Evolutionary conservation across 1,140 invertebrate species (phyloP).

Genomic region (Meloidogyne chitwoodi): DNA sequence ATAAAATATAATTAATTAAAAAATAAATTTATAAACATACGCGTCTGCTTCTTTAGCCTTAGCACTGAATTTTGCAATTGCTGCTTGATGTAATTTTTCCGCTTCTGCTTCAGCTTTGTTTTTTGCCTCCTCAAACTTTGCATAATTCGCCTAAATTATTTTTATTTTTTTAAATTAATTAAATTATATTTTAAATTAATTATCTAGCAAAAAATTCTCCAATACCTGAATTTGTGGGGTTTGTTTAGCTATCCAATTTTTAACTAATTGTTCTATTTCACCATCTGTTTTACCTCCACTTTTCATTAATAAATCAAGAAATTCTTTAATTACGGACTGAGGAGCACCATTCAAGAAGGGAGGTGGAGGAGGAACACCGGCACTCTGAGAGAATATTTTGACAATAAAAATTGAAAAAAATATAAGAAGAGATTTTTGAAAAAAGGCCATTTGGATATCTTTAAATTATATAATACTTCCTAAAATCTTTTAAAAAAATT

Average conservation of each 20-base stretch:
- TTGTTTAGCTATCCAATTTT: constrained; percentile 11
- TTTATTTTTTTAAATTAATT: not conserved
- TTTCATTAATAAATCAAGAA: not conserved
- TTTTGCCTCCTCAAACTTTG: constrained; percentile 5
- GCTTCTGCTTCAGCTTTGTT: not conserved
- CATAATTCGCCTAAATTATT: constrained; percentile 6
- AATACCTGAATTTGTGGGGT: constrained; percentile 6
- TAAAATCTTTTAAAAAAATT: not conserved
- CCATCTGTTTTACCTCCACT: not conserved
- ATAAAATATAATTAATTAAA: not conserved
- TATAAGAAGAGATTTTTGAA: not conserved
- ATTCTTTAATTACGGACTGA: constrained; percentile 1
- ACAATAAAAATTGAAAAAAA: not conserved
- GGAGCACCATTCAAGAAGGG: not conserved
- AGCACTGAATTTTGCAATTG: constrained; percentile 3
- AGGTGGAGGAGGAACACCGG: not conserved
- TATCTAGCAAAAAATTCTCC: not conserved
- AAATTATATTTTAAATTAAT: not conserved
- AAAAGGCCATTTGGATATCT: not conserved
- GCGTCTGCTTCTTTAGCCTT: not conserved
- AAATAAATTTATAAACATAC: not conserved
- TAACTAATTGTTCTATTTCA: constrained; percentile 13
- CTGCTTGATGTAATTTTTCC: constrained; percentile 15
- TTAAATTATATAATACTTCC: not conserved
- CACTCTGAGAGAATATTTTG: not conserved